Conservation (phyloP, 2,888 invertebrate species). For the Andrena dorsata region DNA sequence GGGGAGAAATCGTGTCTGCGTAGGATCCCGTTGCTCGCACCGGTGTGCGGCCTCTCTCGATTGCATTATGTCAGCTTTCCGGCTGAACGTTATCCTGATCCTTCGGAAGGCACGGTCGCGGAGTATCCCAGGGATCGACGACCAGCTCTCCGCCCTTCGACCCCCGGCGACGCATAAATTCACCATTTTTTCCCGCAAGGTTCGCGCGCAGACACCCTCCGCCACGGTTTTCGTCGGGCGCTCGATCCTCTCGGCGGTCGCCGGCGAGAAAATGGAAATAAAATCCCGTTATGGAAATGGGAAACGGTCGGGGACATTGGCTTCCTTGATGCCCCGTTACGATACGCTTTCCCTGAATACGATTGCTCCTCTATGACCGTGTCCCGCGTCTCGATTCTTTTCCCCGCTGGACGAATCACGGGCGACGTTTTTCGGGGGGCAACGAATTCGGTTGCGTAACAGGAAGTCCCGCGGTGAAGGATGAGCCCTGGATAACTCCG, state of each 20-base stretch:
- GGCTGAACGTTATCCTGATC: slow-evolving; percentile 27
- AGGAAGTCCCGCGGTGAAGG: slow-evolving; percentile 5
- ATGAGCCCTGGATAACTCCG: background rate
- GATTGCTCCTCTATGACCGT: slow-evolving; percentile 33
- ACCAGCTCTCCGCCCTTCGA: slow-evolving; percentile 38
- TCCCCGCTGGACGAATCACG: background rate
- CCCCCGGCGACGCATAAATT: slow-evolving; percentile 62
- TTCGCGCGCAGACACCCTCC: background rate
- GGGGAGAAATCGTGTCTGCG: slow-evolving; percentile 7
- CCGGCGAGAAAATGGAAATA: slow-evolving; percentile 77
- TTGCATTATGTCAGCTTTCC: slow-evolving; percentile 36
- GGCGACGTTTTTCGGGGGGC: background rate
- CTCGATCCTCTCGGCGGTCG: slow-evolving; percentile 24
- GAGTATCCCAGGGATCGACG: slow-evolving; percentile 38
- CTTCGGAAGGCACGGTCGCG: slow-evolving; percentile 8
- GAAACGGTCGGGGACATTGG: slow-evolving; percentile 43
- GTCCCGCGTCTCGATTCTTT: slow-evolving; percentile 36
- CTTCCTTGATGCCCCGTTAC: slow-evolving; percentile 63
- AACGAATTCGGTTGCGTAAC: slow-evolving; percentile 31
- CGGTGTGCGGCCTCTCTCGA: background rate
- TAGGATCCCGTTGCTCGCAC: background rate
- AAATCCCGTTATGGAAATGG: slow-evolving; percentile 79
- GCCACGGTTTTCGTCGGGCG: background rate
- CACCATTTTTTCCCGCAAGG: slow-evolving; percentile 31
- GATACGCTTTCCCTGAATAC: slow-evolving; percentile 55